These are phyloP conservation scores for Thamnophis elegans DNA, from an alignment of 2,797 vertebrate genomes.

Conservation along the genomic window DNA sequence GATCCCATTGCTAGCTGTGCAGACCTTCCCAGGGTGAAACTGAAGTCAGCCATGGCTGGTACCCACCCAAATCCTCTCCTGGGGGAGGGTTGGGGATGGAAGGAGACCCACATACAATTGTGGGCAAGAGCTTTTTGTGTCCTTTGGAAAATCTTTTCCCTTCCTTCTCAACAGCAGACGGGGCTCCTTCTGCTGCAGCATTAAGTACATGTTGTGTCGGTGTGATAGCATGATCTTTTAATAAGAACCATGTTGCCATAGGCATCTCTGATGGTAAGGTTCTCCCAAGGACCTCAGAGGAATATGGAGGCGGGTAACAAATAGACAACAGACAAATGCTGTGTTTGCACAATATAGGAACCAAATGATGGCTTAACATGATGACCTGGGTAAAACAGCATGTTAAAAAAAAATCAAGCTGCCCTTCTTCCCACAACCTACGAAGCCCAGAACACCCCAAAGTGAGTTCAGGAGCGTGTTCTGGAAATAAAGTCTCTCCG, in stretches of 20 bases:
- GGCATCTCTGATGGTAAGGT: neutral
- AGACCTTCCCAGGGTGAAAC: fast-evolving
- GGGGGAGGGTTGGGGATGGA: neutral
- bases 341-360: neutral
- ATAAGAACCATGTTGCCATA: neutral
- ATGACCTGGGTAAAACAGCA: neutral
- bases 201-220: neutral
- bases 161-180: neutral
- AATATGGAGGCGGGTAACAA: neutral
- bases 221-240: neutral
- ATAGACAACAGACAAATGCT: neutral
- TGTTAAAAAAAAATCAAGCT: neutral
- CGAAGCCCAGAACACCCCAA: neutral
- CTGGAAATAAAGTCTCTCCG: neutral
- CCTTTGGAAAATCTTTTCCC: neutral
- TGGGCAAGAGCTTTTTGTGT: constrained; percentile 5
- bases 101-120: neutral
- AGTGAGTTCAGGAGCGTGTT: neutral
- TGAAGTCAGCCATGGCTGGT: constrained; percentile 13
- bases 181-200: neutral
- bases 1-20: constrained; percentile 23
- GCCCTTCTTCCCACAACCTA: neutral
- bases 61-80: constrained; percentile 6
- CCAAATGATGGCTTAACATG: neutral
- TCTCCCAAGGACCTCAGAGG: neutral